Evolutionary conservation across 2,797 vertebrate species (phyloP).

Genomic region (Siniperca undulata): DNA sequence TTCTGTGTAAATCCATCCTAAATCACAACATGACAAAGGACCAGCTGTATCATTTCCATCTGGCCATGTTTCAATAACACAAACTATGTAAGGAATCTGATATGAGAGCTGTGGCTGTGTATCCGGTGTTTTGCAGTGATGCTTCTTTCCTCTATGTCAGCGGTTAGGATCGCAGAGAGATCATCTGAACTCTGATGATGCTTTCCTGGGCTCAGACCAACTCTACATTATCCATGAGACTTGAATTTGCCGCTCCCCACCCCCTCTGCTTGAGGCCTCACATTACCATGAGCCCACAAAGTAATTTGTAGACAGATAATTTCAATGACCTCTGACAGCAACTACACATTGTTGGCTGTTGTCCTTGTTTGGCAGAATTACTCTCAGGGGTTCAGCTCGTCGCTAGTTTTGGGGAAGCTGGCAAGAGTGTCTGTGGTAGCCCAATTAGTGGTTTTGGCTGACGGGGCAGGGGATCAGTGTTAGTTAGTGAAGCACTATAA

Average conservation of each 20-base stretch:
- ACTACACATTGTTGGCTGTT: constrained; percentile 68
- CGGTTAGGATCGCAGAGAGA: constrained; percentile 73
- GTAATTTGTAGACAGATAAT: constrained; percentile 80
- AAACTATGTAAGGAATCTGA: constrained; percentile 78
- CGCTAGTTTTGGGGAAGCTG: constrained; percentile 51
- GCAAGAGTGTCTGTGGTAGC: constrained; percentile 55
- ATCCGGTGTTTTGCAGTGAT: constrained; percentile 79
- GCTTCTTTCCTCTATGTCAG: constrained; percentile 81
- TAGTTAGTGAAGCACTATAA: constrained; percentile 57
- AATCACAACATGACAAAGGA: constrained; percentile 68
- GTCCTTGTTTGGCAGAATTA: constrained; percentile 61
- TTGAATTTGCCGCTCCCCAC: constrained; percentile 52
- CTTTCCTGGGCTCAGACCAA: constrained; percentile 74
- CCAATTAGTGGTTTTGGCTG: constrained; percentile 79
- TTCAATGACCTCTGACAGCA: constrained; percentile 76
- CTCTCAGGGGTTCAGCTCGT: constrained; percentile 56
- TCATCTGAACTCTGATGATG: constrained; percentile 76
- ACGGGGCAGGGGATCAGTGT: constrained; percentile 57
- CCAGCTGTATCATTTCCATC: constrained; percentile 66
- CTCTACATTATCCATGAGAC: constrained; percentile 68
- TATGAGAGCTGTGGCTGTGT: constrained; percentile 70
- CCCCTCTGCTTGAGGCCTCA: constrained; percentile 45
- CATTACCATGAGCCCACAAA: constrained; percentile 74
- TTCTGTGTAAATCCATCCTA: constrained; percentile 58
- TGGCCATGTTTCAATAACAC: constrained; percentile 75